Evolutionary conservation across 2,888 invertebrate species (phyloP).

Genomic region (Malachius bipustulatus): DNA sequence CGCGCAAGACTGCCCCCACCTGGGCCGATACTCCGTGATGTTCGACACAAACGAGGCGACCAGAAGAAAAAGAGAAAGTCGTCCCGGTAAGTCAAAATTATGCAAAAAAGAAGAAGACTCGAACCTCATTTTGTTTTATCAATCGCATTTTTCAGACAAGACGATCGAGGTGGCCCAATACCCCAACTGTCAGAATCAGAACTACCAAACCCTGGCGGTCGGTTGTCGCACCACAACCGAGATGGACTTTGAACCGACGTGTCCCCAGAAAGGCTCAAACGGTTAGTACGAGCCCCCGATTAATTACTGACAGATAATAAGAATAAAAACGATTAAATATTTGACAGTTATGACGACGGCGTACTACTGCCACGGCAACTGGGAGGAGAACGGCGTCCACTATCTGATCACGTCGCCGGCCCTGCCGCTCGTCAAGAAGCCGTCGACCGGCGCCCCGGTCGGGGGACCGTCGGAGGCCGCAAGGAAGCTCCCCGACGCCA

Average conservation of each 20-base stretch:
- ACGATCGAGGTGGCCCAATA: conserved; percentile 13
- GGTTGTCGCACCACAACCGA: conserved; percentile 47
- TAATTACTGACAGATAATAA: not conserved
- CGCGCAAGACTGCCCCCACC: conserved; percentile 54
- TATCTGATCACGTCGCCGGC: conserved; percentile 57
- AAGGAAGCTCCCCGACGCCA: conserved; percentile 34
- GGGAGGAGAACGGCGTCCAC: conserved; percentile 51
- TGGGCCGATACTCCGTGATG: conserved; percentile 53
- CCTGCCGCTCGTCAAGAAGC: conserved; percentile 32
- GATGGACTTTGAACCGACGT: conserved; percentile 49
- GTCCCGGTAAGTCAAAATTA: conserved; percentile 12
- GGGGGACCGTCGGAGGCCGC: too few species aligned
- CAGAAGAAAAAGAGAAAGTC: conserved; percentile 17
- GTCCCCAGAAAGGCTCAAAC: conserved; percentile 38
- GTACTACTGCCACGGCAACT: conserved; percentile 63
- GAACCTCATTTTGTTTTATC: too few species aligned
- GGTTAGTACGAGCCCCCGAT: conserved; percentile 32
- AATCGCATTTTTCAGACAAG: not conserved
- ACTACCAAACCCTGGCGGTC: conserved; percentile 45
- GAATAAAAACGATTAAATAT: not conserved
- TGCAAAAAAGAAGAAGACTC: not conserved
- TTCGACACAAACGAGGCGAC: conserved; percentile 14
- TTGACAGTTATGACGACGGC: conserved; percentile 42
- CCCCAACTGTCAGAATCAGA: conserved; percentile 41
- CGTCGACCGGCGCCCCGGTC: conserved; percentile 39